phyloP scores from a whole-genome alignment of 2,113 vertebrate genomes.

The Tetraodon nigroviridis region DNA sequence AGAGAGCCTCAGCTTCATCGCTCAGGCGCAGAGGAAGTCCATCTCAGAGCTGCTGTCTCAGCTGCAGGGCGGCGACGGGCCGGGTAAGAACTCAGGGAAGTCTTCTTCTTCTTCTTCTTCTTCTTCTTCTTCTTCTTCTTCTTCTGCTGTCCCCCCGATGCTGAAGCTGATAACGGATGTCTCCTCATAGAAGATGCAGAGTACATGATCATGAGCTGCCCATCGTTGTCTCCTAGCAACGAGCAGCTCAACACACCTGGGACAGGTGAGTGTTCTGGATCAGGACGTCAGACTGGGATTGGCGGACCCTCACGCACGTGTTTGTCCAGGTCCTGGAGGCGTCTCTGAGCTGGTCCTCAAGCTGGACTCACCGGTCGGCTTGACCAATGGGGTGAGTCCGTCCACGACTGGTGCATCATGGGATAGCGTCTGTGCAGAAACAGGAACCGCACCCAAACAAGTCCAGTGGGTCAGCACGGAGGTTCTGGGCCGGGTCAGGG shows the following conservation, averaged over 20 bases:
- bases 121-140: too few species aligned
- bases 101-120: too few species aligned
- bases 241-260: constrained; percentile 42
- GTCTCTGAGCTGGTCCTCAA: constrained; percentile 27
- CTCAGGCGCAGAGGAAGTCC: constrained; percentile 79
- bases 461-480: not conserved
- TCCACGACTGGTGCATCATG: not conserved
- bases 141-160: not conserved
- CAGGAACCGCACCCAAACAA: too few species aligned
- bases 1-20: constrained; percentile 76
- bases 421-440: not conserved
- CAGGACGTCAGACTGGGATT: not conserved
- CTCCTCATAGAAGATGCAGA: constrained; percentile 80
- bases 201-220: constrained; percentile 87
- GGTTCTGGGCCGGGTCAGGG: not conserved
- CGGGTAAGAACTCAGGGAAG: constrained; percentile 48
- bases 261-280: constrained; percentile 49
- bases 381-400: constrained; percentile 28
- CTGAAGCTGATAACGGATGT: not conserved
- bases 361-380: constrained; percentile 17
- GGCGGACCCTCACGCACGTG: not conserved
- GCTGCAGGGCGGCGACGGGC: constrained; percentile 65
- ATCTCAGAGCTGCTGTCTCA: constrained; percentile 73
- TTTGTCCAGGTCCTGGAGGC: constrained; percentile 17
- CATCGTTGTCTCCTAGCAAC: constrained; percentile 63